A percentile compares a stretch with the other conserved stretches of the same genome.
Conservation (phyloP, 2,797 vertebrate species). For the Cynopterus sphinx region DNA sequence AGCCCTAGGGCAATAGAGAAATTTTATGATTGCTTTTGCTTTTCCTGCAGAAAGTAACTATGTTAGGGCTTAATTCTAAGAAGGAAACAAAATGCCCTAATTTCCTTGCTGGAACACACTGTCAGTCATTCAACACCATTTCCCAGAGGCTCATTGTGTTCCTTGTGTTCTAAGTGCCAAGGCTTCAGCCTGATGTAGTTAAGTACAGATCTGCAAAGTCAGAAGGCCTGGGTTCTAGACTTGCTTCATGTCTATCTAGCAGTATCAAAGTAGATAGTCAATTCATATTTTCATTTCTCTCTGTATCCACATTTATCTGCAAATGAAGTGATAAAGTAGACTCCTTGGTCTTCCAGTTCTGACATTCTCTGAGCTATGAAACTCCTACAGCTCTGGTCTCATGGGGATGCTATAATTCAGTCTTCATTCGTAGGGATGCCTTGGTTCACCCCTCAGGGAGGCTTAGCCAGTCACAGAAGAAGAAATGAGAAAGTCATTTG, state of each 20-base stretch:
- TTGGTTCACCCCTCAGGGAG: not conserved
- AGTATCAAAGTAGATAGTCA: not conserved
- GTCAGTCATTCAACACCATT: not conserved
- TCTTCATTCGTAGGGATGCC: not conserved
- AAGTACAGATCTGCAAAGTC: not conserved
- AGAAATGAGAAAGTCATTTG: slow-evolving; percentile 17
- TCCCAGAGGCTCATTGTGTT: not conserved
- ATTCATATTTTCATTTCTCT: not conserved
- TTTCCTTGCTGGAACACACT: slow-evolving; percentile 14
- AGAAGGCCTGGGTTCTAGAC: not conserved
- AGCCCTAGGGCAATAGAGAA: not conserved
- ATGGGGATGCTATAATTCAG: not conserved
- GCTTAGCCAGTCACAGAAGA: not conserved
- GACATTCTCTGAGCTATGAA: not conserved
- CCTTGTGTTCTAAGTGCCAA: not conserved
- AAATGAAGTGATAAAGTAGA: not conserved
- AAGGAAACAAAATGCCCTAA: slow-evolving; percentile 43
- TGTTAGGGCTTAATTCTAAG: not conserved
- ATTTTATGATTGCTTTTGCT: slow-evolving; percentile 30
- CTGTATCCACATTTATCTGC: not conserved
- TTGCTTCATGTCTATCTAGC: not conserved
- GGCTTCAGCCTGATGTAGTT: not conserved
- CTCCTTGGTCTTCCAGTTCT: not conserved
- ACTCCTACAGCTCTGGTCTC: not conserved
- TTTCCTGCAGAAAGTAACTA: not conserved